A percentile compares a stretch with the other conserved stretches of the same genome.
Evolutionary conservation across 23 tunicate genomes (phyloP).

Genomic region (Phallusia fumigata): DNA sequence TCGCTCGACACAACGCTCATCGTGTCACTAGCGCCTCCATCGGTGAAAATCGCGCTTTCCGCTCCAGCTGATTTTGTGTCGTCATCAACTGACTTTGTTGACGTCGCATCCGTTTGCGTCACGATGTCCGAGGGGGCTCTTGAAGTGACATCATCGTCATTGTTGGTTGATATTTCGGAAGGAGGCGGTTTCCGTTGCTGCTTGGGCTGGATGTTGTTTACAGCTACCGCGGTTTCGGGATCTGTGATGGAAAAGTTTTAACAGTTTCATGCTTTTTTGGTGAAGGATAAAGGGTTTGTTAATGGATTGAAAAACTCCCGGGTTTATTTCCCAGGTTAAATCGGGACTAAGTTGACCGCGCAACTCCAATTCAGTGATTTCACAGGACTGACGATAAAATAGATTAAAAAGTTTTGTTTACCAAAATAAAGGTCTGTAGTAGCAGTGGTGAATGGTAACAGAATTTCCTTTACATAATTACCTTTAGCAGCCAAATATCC

Average conservation of each 20-base stretch:
- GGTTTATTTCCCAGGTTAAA: no score
- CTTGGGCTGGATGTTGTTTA: not conserved
- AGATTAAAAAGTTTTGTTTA: no score
- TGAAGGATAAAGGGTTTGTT: not conserved
- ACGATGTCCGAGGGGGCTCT: not conserved
- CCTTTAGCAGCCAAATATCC: no score
- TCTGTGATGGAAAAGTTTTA: no score
- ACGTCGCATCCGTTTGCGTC: slow-evolving; percentile 21
- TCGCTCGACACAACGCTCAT: slow-evolving; percentile 35
- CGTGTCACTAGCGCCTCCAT: slow-evolving; percentile 18
- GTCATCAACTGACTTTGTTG: not conserved
- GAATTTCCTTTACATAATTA: no score
- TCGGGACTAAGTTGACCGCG: no score
- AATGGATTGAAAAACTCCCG: no score
- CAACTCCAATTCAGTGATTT: no score
- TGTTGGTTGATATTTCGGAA: not conserved
- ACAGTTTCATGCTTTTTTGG: no score
- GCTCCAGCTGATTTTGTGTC: not conserved
- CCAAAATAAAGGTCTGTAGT: no score
- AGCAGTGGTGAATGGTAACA: no score
- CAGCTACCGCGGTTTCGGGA: not conserved
- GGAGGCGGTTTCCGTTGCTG: not conserved
- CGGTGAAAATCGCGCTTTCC: slow-evolving; percentile 30
- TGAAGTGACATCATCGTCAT: slow-evolving; percentile 11
- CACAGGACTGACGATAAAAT: no score